Evolutionary conservation across 2,888 invertebrate genomes (phyloP).

Genomic region (Gibbula magus): DNA sequence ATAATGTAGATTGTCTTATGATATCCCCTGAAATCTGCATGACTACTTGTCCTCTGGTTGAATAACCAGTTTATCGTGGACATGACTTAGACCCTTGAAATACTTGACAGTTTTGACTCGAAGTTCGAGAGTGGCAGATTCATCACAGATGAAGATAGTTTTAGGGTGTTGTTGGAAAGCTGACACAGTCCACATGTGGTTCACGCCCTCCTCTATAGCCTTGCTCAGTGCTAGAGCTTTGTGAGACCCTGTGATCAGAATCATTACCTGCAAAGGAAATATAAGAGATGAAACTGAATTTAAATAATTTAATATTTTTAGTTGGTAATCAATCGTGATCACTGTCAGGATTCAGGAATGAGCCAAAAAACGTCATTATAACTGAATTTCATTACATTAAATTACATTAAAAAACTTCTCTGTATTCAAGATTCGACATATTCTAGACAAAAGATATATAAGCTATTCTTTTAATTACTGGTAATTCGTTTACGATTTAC

Average conservation of each 20-base stretch:
- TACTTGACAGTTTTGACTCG: slow-evolving; percentile 99
- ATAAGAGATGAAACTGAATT: too few species aligned
- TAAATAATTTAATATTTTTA: too few species aligned
- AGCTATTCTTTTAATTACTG: too few species aligned
- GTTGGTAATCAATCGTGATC: too few species aligned
- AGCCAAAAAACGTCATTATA: too few species aligned
- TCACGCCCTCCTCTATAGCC: slow-evolving; percentile 98
- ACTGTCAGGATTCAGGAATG: too few species aligned
- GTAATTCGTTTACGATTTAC: too few species aligned
- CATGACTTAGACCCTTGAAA: slow-evolving; percentile 83
- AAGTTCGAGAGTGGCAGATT: slow-evolving; percentile 96
- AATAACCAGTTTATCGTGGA: slow-evolving; percentile 72
- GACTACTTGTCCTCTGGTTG: slow-evolving; percentile 37
- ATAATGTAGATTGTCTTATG: too few species aligned
- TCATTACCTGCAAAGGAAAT: slow-evolving; percentile 85
- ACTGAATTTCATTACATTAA: too few species aligned
- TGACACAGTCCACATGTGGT: slow-evolving; percentile 99
- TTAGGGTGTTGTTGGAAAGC: slow-evolving; percentile 95
- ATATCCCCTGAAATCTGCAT: neutral
- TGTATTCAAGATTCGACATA: too few species aligned
- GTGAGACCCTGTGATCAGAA: slow-evolving; percentile 96
- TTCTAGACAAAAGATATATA: too few species aligned
- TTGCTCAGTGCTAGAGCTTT: slow-evolving; percentile 97
- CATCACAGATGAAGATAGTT: slow-evolving; percentile 96
- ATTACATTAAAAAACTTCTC: too few species aligned